These are phyloP conservation scores for Tinea trinotella DNA, from an alignment of 2,888 invertebrate species.

Conservation along the genomic window DNA sequence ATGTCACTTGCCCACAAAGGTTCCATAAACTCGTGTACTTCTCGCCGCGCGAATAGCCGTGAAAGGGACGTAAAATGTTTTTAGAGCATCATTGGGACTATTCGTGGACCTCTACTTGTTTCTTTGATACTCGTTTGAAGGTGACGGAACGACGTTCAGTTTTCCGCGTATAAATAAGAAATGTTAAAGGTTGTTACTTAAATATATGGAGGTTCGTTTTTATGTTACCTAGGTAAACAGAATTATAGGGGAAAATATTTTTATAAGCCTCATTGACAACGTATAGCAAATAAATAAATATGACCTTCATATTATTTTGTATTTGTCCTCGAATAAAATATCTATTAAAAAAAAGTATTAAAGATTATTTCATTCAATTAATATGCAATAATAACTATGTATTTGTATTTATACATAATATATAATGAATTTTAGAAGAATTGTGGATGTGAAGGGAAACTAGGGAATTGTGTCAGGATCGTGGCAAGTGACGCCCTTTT, in stretches of 20 bases:
- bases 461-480: no score
- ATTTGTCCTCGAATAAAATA: no score
- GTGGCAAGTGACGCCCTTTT: no score
- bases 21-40: constrained; percentile 42
- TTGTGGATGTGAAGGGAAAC: no score
- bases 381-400: no score
- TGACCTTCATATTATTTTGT: no score
- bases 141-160: constrained; percentile 28
- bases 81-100: constrained; percentile 28
- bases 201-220: constrained; percentile 35
- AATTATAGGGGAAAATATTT: not conserved
- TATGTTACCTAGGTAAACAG: not conserved
- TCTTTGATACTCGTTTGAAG: not conserved
- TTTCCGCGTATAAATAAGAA: constrained; percentile 12
- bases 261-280: not conserved
- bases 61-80: constrained; percentile 29
- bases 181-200: constrained; percentile 18
- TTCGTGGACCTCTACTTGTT: constrained; percentile 19
- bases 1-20: constrained; percentile 41
- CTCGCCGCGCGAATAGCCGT: constrained; percentile 24
- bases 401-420: no score
- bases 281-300: no score
- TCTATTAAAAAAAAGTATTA: no score
- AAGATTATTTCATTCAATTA: no score
- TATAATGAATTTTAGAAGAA: no score